Evolutionary conservation across 2,113 vertebrate species (phyloP).

Genomic region (Vulpes lagopus): DNA sequence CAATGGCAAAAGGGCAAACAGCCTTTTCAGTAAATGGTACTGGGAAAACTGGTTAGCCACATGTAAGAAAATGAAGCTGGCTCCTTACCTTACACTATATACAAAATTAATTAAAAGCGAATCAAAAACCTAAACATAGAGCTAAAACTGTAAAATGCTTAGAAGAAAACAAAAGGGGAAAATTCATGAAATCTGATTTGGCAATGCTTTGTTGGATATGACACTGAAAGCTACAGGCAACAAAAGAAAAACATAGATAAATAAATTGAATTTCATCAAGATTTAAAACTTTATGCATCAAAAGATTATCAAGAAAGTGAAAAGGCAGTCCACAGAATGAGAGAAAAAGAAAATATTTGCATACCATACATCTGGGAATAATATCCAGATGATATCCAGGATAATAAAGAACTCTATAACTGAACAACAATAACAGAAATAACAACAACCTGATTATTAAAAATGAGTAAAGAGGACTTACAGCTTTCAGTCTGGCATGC

Average conservation of each 20-base stretch:
- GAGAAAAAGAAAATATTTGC: not conserved
- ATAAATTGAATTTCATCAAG: not conserved
- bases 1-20: not conserved
- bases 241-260: not conserved
- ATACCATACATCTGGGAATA: not conserved
- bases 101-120: not conserved
- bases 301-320: not conserved
- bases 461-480: not conserved
- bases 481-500: not conserved
- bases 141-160: not conserved
- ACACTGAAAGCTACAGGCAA: not conserved
- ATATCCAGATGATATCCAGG: not conserved
- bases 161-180: not conserved
- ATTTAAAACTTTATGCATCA: not conserved
- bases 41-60: not conserved
- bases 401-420: not conserved
- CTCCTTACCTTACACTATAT: not conserved
- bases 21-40: not conserved
- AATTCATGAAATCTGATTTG: not conserved
- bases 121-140: not conserved
- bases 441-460: not conserved
- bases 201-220: not conserved
- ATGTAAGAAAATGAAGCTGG: not conserved
- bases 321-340: not conserved
- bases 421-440: not conserved